phyloP scores from a whole-genome alignment of 2,113 vertebrate species.

The Erythrocebus patas region DNA sequence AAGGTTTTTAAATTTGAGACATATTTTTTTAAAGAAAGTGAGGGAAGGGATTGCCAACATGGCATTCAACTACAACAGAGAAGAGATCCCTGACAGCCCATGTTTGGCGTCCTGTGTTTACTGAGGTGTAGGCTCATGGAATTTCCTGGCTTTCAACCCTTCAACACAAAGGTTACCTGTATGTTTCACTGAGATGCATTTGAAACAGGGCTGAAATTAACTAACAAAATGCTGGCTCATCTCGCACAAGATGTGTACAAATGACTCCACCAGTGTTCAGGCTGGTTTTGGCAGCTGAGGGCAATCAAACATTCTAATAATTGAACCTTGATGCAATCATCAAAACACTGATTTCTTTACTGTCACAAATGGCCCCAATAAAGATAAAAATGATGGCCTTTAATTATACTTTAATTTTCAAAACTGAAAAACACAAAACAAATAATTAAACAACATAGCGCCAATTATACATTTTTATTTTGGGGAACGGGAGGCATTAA shows the following conservation, averaged over 20 bases:
- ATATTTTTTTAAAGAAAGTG: background rate
- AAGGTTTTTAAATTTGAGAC: background rate
- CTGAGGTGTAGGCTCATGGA: background rate
- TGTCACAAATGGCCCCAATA: background rate
- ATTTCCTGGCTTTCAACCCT: background rate
- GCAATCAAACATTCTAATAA: background rate
- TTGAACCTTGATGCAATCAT: background rate
- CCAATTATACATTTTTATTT: background rate
- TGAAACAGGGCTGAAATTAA: background rate
- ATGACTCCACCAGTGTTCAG: background rate
- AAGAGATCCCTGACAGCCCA: background rate
- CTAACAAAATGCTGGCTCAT: background rate
- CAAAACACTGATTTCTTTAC: background rate
- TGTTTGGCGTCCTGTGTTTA: background rate
- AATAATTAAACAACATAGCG: background rate
- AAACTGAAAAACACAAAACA: background rate
- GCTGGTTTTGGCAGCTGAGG: background rate
- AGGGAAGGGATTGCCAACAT: background rate
- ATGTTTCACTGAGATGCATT: background rate
- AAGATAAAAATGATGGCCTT: background rate
- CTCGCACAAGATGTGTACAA: background rate
- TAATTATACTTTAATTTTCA: background rate
- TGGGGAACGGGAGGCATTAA: background rate
- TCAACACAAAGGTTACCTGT: fast-evolving
- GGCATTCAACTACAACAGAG: background rate